These are phyloP conservation scores for Scaptomyza polygonia DNA, from an alignment of 2,888 invertebrate species.

Conservation along the genomic window DNA sequence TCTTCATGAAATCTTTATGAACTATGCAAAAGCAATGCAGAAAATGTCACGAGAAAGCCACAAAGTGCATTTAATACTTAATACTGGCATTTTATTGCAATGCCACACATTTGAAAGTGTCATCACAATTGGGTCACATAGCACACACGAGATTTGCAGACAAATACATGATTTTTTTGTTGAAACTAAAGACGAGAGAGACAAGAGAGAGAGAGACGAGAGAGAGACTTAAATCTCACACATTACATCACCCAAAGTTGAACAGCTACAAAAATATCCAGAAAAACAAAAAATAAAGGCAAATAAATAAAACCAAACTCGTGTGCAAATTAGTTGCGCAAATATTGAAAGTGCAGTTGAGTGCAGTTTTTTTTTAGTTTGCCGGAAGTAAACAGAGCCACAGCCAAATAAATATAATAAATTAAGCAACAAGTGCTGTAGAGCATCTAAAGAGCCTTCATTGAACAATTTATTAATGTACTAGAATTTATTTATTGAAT, in stretches of 20 bases:
- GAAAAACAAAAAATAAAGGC: constrained; percentile 19
- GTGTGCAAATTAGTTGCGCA: constrained; percentile 66
- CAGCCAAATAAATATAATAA: neutral
- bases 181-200: constrained; percentile 24
- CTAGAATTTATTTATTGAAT: no score
- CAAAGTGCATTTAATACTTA: constrained; percentile 70
- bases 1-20: constrained; percentile 75
- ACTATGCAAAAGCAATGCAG: constrained; percentile 71
- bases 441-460: no score
- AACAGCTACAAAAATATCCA: constrained; percentile 58
- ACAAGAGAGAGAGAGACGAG: neutral
- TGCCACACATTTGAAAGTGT: constrained; percentile 71
- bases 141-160: neutral
- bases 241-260: constrained; percentile 59
- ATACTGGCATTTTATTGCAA: constrained; percentile 65
- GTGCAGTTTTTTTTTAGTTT: constrained; percentile 49
- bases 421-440: neutral
- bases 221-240: neutral
- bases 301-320: constrained; percentile 22
- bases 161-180: constrained; percentile 2
- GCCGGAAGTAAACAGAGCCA: constrained; percentile 55
- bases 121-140: constrained; percentile 70
- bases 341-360: constrained; percentile 65
- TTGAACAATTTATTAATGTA: no score
- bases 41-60: constrained; percentile 76